phyloP scores from a whole-genome alignment of 2,113 vertebrate species.

The Genyomyrus donnyi region DNA sequence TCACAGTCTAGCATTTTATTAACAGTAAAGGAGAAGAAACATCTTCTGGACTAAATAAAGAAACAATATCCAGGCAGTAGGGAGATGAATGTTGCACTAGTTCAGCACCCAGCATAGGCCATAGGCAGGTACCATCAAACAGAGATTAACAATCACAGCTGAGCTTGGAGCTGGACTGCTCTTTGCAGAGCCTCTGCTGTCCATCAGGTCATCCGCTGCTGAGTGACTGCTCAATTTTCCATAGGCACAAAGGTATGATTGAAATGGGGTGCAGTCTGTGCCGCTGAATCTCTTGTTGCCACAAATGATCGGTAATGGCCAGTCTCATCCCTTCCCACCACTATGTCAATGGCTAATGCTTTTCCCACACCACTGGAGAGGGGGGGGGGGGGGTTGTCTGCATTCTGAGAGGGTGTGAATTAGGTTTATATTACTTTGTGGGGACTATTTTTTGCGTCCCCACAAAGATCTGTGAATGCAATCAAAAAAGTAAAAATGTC shows the following conservation, averaged over 20 bases:
- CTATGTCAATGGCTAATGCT: background rate
- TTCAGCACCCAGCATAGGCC: background rate
- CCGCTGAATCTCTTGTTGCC: background rate
- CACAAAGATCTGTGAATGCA: too few relatives aligned
- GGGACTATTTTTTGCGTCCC: too few relatives aligned
- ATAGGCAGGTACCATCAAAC: background rate
- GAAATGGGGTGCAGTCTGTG: background rate
- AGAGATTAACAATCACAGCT: background rate
- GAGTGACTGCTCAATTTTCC: background rate
- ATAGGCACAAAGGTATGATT: background rate
- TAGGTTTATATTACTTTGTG: too few relatives aligned
- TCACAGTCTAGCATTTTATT: background rate
- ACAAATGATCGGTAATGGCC: background rate
- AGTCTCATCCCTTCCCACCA: background rate
- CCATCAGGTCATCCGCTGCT: background rate
- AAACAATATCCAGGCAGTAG: background rate
- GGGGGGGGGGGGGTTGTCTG: background rate
- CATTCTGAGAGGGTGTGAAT: background rate
- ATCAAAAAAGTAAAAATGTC: too few relatives aligned
- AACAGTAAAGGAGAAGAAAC: background rate
- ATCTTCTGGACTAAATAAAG: background rate
- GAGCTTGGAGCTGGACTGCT: background rate
- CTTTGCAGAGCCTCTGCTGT: background rate
- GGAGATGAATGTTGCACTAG: background rate
- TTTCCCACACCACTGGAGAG: background rate